A percentile compares a stretch with the other conserved stretches of the same genome.
Evolutionary conservation across 2,113 vertebrate genomes (phyloP).

Genomic region (Hiodon tergisus): DNA sequence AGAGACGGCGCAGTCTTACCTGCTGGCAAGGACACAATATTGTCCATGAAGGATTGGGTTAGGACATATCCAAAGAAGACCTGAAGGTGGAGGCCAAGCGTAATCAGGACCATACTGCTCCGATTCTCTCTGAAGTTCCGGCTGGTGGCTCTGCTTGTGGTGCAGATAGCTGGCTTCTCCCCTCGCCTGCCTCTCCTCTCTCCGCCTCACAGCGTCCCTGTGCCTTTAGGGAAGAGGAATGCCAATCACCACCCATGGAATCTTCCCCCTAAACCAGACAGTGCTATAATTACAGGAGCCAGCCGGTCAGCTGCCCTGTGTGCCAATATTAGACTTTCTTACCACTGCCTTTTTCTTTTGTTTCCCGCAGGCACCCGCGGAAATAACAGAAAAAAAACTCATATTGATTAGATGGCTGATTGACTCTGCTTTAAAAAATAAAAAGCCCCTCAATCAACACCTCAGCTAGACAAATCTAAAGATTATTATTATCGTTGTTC

Average conservation of each 20-base stretch:
- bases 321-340: conserved; percentile 72
- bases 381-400: conserved; percentile 25
- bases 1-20: conserved; percentile 59
- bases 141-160: conserved; percentile 7
- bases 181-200: conserved; percentile 34
- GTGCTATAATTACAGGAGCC: conserved; percentile 87
- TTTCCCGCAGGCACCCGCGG: conserved; percentile 37
- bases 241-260: conserved; percentile 88
- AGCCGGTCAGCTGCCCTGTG: conserved; percentile 73
- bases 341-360: conserved; percentile 66
- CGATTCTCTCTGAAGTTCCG: conserved; percentile 29
- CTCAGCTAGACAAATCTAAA: too few relatives aligned
- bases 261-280: conserved; percentile 74
- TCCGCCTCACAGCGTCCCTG: conserved; percentile 46
- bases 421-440: background rate
- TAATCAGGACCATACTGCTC: conserved; percentile 74
- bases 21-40: conserved; percentile 72
- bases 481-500: too few relatives aligned
- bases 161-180: background rate
- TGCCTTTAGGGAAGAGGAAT: conserved; percentile 77
- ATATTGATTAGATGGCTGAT: background rate
- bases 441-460: too few relatives aligned
- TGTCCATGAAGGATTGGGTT: conserved; percentile 72
- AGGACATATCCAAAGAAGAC: conserved; percentile 73
- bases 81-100: conserved; percentile 77